Evolutionary conservation across 2,888 invertebrate genomes (phyloP), one percentile per base, ranked within the genome.

Genomic region (Drosophila phalerata): DNA sequence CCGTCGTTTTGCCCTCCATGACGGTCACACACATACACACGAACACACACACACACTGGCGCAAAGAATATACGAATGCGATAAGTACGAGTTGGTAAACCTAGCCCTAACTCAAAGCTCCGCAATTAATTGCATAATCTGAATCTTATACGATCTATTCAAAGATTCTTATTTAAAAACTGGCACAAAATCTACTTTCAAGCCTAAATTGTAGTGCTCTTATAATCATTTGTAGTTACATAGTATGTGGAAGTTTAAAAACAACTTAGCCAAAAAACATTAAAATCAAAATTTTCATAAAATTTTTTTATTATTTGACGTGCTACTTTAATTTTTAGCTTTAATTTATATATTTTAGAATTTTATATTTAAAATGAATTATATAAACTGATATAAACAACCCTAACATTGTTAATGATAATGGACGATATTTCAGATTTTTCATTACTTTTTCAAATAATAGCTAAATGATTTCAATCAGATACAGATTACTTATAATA

Each of bases 21-120:
- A 11, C 19, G 55, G 61, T 49, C 62, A 60, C 58, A 73, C 53
- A 61, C 34, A 37, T n/a, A 37, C 55, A 73, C 48, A 11, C 19
- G 55, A 56, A 45, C 62, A 60, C 58, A 73, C 53, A 61, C 34
- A 37, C 37, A 37, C 55, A 73, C 48, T 71, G 37, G 6, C 52
- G 4, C 25, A 47, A 40, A 49, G 52, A 30, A 15, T 15, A 15
- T 15, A 19, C 52, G 52, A 19, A 28, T 42, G 37, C 28, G 42
- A 55, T 42, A 49, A 34, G 25, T 37, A 45, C 45, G 15, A 38
- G 42, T 6, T 51, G 4, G 40, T 42, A 15, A 15, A 19, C 17
- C 17, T 28, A 42, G 34, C 32, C 70, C 48, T 34, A 56, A 52
- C 48, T 38, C 62, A 37, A 38, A 48, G 73, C 53, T 34, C 40